phyloP scores from a whole-genome alignment of 2,888 invertebrate species.

The Ennomos quercinarius region DNA sequence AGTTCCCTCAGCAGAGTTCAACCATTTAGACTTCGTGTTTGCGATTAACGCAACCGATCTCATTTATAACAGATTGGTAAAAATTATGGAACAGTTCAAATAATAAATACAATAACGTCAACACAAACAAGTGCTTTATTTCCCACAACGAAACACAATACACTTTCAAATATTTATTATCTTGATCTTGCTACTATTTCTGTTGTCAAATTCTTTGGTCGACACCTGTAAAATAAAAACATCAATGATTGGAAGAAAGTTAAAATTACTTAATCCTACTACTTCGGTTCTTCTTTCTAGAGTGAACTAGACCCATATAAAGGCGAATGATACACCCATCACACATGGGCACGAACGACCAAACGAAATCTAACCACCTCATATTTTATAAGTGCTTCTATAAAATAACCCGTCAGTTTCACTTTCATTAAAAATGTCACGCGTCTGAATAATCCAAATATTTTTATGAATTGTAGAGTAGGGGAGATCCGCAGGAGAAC shows the following conservation, averaged over 20 bases:
- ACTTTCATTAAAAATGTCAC: no score
- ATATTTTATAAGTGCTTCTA: no score
- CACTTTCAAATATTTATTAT: conserved; percentile 35
- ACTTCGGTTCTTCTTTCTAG: no score
- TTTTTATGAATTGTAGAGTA: background rate
- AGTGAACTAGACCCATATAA: no score
- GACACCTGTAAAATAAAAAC: conserved; percentile 30
- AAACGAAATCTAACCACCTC: no score
- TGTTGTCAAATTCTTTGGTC: conserved; percentile 30
- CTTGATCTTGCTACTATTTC: conserved; percentile 6
- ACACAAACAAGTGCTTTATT: conserved; percentile 15
- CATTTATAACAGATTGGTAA: conserved; percentile 83
- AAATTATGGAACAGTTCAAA: conserved; percentile 72
- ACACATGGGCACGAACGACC: no score
- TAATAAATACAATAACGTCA: conserved; percentile 40
- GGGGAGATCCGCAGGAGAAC: no score
- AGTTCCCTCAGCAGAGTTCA: conserved; percentile 76
- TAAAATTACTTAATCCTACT: no score
- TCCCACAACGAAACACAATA: conserved; percentile 13
- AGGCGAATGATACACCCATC: no score
- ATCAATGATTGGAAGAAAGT: no score
- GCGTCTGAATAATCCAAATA: no score
- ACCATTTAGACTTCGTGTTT: conserved; percentile 86
- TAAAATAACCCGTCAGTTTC: no score
- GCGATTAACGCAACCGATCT: conserved; percentile 84